phyloP scores from a whole-genome alignment of 1,140 invertebrate genomes.

The Matsumurasca onukii region DNA sequence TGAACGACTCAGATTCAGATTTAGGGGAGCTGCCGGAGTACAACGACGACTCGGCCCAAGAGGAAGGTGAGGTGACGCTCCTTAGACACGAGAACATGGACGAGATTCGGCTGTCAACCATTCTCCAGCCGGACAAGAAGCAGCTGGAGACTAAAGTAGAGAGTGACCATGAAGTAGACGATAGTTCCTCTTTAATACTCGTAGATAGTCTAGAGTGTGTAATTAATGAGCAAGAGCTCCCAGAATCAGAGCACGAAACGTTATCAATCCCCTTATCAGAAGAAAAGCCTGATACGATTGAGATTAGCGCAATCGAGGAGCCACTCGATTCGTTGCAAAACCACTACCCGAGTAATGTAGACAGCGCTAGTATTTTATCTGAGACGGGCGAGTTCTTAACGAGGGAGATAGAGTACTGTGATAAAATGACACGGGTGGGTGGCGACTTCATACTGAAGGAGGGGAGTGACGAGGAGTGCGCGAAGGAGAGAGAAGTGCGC shows the following conservation, averaged over 20 bases:
- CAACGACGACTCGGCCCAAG: neutral
- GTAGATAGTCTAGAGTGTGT: slow-evolving; percentile 12
- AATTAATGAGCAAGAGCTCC: neutral
- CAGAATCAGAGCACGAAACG: slow-evolving; percentile 13
- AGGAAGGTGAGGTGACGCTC: slow-evolving; percentile 15
- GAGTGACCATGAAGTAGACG: neutral
- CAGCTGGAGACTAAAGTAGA: neutral
- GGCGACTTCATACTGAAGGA: slow-evolving; percentile 27
- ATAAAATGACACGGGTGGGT: neutral
- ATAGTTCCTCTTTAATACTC: neutral
- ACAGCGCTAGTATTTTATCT: too few relatives aligned
- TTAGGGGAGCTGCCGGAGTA: slow-evolving; percentile 22
- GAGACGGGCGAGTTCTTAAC: slow-evolving; percentile 22
- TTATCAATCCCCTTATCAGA: neutral
- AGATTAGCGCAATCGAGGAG: neutral
- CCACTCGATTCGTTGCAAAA: neutral
- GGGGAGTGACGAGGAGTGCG: slow-evolving; percentile 26
- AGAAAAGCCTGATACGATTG: neutral
- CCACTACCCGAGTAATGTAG: neutral
- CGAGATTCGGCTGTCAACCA: neutral
- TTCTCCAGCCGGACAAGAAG: neutral
- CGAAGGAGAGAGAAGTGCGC: slow-evolving; percentile 23
- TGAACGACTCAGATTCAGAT: slow-evolving; percentile 27
- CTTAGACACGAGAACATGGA: slow-evolving; percentile 22
- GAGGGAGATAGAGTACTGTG: slow-evolving; percentile 19